Evolutionary conservation across 2,888 invertebrate genomes (phyloP).

Genomic region (Rotaria magnacalcarata): DNA sequence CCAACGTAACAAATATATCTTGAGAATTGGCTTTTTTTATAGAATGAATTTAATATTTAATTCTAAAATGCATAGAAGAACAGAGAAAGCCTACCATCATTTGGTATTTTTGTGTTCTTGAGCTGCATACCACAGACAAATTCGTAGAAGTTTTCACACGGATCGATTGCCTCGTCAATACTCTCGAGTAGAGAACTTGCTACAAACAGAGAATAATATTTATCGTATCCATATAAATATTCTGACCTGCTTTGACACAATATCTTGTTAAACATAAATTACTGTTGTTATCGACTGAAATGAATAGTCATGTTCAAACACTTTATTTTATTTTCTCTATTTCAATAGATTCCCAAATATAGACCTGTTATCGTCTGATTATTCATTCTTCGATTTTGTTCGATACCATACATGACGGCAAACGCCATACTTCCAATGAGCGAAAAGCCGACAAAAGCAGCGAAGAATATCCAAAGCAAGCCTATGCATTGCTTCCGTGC

Average conservation of each 20-base stretch:
- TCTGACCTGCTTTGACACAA: neutral
- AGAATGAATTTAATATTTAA: too few species aligned
- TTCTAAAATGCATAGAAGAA: too few species aligned
- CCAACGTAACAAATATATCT: too few species aligned
- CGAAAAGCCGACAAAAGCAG: neutral
- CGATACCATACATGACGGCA: neutral
- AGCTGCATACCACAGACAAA: slow-evolving; percentile 77
- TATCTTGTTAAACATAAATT: neutral
- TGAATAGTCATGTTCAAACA: neutral
- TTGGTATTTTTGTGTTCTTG: slow-evolving; percentile 82
- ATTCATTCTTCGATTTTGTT: neutral
- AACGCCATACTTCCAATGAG: neutral
- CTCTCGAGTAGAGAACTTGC: neutral
- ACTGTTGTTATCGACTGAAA: neutral
- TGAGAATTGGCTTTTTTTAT: too few species aligned
- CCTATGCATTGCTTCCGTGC: neutral
- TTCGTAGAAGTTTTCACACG: slow-evolving; percentile 49
- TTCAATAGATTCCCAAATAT: neutral
- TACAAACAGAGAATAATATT: neutral
- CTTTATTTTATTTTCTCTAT: neutral
- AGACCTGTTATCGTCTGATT: neutral
- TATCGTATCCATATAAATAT: neutral
- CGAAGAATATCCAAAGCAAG: neutral
- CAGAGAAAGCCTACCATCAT: slow-evolving; percentile 60
- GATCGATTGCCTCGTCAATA: neutral